Percentiles rank a stretch among this genome's conserved stretches.
Evolutionary conservation across 2,888 invertebrate genomes (phyloP).

Genomic region (Epirrhoe alternata): DNA sequence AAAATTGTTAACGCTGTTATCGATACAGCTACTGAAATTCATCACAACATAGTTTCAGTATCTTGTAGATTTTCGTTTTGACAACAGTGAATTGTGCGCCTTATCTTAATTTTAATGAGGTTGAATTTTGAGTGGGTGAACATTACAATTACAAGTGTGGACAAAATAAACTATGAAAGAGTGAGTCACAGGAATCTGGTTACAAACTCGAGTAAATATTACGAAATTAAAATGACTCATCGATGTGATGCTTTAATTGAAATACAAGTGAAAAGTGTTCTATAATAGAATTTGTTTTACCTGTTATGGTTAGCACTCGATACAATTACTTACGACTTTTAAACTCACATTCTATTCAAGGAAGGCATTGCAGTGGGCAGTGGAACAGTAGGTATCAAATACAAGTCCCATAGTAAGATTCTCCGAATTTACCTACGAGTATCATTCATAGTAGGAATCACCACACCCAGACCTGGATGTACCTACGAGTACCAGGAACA

Average conservation of each 20-base stretch:
- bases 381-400: too few species aligned
- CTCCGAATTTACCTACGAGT: too few species aligned
- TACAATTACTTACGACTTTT: not conserved
- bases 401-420: too few species aligned
- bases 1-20: not conserved
- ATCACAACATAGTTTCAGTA: not conserved
- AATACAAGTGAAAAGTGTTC: not conserved
- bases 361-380: too few species aligned
- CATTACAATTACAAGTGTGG: constrained; percentile 25
- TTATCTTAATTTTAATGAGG: constrained; percentile 1
- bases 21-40: constrained; percentile 4
- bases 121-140: not conserved
- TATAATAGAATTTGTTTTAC: not conserved
- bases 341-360: not conserved
- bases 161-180: constrained; percentile 31
- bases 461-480: too few species aligned
- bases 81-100: constrained; percentile 9
- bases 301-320: not conserved
- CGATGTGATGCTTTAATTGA: not conserved
- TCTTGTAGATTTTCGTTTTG: constrained; percentile 1
- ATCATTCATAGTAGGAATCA: too few species aligned
- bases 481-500: too few species aligned
- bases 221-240: constrained; percentile 25
- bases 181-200: constrained; percentile 38
- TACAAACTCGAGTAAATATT: constrained; percentile 27